phyloP scores from a whole-genome alignment of 2,113 vertebrate species.

The Prunella fulvescens region DNA sequence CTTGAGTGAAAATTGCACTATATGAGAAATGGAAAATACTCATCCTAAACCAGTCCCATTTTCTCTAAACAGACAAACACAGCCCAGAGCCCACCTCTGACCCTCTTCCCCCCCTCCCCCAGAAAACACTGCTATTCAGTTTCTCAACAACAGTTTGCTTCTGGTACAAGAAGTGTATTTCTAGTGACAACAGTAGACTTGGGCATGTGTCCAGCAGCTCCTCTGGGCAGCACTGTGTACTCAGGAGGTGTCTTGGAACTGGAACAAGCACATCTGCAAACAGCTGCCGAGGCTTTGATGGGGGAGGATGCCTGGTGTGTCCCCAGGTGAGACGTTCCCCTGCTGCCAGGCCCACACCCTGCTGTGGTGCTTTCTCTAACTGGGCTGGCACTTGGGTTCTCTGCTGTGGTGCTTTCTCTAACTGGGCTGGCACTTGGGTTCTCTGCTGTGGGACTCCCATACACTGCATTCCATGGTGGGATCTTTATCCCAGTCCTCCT shows the following conservation, averaged over 20 bases:
- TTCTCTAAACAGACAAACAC: neutral
- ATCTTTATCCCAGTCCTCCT: neutral
- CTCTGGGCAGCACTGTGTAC: neutral
- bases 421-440: neutral
- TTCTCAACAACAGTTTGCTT: neutral
- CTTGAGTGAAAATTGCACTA: neutral
- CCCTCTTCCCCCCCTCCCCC: neutral
- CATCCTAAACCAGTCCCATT: neutral
- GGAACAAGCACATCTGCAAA: accelerated
- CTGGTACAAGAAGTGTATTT: neutral
- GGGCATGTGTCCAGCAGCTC: neutral
- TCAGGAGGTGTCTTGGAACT: neutral
- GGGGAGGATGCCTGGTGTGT: neutral
- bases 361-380: neutral
- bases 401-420: neutral
- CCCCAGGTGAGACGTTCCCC: neutral
- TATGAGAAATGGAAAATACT: neutral
- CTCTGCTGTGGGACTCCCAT: neutral
- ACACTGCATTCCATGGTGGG: neutral
- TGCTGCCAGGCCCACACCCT: neutral
- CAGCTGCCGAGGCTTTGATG: neutral
- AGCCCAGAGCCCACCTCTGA: neutral
- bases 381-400: neutral
- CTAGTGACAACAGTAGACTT: neutral
- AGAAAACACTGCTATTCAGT: neutral